Conservation (phyloP, 2,113 vertebrate species). For the Oreotrochilus melanogaster region DNA sequence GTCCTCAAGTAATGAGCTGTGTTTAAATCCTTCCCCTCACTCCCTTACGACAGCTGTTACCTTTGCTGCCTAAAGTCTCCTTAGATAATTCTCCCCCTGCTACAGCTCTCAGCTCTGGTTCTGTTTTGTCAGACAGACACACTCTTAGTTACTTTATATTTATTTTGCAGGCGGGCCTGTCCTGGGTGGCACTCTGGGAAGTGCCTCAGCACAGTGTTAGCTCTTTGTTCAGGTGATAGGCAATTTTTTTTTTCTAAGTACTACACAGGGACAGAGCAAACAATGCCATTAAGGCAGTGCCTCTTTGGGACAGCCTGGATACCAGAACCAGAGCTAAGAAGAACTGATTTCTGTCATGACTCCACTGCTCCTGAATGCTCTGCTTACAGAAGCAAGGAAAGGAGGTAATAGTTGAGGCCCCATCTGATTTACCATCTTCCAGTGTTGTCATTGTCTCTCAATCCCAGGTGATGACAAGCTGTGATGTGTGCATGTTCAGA, state of each 20-base stretch:
- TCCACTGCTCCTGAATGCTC: not conserved
- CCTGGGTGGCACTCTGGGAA: not conserved
- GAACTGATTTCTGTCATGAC: accelerated
- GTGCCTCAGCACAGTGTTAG: not conserved
- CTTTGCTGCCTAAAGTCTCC: not conserved
- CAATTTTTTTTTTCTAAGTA: not conserved
- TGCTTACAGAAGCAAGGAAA: not conserved
- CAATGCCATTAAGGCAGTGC: no score
- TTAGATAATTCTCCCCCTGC: not conserved
- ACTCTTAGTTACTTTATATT: accelerated
- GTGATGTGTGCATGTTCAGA: accelerated
- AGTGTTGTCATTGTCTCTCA: not conserved
- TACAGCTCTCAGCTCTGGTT: not conserved
- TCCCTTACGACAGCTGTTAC: not conserved
- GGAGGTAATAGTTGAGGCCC: not conserved
- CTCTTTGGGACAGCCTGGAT: not conserved
- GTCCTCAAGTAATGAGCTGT: not conserved
- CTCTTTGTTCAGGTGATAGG: not conserved
- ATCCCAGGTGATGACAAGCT: not conserved
- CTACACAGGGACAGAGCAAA: not conserved
- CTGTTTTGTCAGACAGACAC: not conserved
- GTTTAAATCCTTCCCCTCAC: not conserved
- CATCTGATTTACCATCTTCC: not conserved
- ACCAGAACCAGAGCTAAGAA: not conserved
- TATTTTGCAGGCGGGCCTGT: not conserved